These are phyloP conservation scores for Onchidella celtica DNA, from an alignment of 2,888 invertebrate genomes.

Conservation along the genomic window DNA sequence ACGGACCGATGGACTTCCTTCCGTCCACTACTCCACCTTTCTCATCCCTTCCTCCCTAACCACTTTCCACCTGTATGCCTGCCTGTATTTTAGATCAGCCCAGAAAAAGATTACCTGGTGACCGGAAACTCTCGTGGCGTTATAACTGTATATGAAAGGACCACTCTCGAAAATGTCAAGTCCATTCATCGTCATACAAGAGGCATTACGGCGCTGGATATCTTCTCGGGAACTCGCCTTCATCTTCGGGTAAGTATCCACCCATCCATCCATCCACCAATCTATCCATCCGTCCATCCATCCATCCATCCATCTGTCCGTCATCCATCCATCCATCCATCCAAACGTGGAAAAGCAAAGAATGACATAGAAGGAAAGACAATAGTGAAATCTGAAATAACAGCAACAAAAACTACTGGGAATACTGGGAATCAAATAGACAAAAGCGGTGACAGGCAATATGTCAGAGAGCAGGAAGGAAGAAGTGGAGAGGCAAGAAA, in stretches of 20 bases:
- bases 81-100: constrained; percentile 3
- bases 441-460: no score
- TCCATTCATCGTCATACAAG: constrained; percentile 9
- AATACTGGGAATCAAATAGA: no score
- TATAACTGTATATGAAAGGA: constrained; percentile 22
- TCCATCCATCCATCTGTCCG: neutral
- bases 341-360: no score
- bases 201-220: constrained; percentile 19
- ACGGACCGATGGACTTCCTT: no score
- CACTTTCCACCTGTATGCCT: neutral
- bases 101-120: constrained; percentile 11
- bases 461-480: no score
- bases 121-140: constrained; percentile 35
- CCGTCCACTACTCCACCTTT: neutral
- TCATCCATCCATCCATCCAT: neutral
- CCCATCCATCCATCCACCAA: neutral
- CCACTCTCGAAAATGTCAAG: constrained; percentile 23
- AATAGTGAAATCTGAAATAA: no score
- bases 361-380: no score
- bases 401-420: no score
- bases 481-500: no score
- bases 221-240: neutral
- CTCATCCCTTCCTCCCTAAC: neutral
- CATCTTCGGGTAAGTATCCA: neutral
- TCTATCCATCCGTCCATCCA: neutral